Base-by-base conservation (phyloP, 2,888 invertebrate genomes). In the Platynereis dumerilii region DNA sequence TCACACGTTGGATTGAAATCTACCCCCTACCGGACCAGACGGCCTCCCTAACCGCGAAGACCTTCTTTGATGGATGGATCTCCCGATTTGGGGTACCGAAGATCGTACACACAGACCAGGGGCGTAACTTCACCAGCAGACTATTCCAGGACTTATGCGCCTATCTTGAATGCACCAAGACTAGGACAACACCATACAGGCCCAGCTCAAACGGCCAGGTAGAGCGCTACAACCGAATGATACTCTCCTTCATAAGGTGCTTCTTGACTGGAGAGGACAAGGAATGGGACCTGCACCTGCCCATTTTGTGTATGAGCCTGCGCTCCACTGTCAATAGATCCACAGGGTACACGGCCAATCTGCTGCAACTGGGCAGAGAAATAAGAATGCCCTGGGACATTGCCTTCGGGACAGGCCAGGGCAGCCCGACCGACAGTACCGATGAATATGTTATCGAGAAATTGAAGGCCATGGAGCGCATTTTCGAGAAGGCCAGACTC, bases 1-100 rank as follows among this genome's bases (percentile, higher is more conserved):
- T n/a, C n/a, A n/a, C n/a, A n/a, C n/a, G n/a, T n/a, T n/a, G 57
- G 57, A 26, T 57, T 22, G 34, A 57, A 34, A 26, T 26, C 24
- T 28, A 28, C 7, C 34, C 57, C 2, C 29, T 57, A 27, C 57
- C 57, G 27, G 57, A 57, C 5, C 29, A 34, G 29, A 29, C 57
- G 29, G 57, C 57, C 3, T 10, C 15, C 5, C 2, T 20, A 17
- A 34, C 34, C 2, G 57, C 57, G 7, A 7, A 34, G 17, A 20
- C 20, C 2, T 29, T 57, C 10, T 15, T 57, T n/a, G n/a, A 57
- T 17, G 15, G 29, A 29, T 34, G 12, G 17, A 17, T 20, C 7
- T 28, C 34, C n/a, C 20, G 39, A 5, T 34, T 57, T 34, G 57
- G 57, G 26, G 24, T 34, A n/a, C 57, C 57, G 7, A n/a, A 28